A percentile compares a stretch with the other conserved stretches of the same genome.
Evolutionary conservation across 1,140 invertebrate genomes (phyloP).

Genomic region (Bombus huntii): DNA sequence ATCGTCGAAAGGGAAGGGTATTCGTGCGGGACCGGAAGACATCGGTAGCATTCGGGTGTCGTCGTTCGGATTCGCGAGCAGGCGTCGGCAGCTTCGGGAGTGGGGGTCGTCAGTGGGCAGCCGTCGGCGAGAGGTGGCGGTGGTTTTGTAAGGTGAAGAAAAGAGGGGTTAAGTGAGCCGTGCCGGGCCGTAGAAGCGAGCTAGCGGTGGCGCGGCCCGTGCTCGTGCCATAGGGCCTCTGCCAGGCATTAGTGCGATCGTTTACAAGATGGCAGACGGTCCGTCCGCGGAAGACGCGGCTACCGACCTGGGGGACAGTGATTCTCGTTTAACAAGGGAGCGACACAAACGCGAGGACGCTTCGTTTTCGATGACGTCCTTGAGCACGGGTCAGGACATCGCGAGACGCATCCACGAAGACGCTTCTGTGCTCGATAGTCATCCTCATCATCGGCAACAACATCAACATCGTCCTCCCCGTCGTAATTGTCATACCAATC

Average conservation of each 20-base stretch:
- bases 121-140: slow-evolving; percentile 65
- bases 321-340: slow-evolving; percentile 71
- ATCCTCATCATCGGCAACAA: slow-evolving; percentile 46
- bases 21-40: background rate
- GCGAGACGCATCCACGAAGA: slow-evolving; percentile 44
- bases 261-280: slow-evolving; percentile 80
- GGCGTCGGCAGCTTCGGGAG: slow-evolving; percentile 33
- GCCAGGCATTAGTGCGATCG: slow-evolving; percentile 69
- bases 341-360: slow-evolving; percentile 70
- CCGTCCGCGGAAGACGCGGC: slow-evolving; percentile 73
- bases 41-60: background rate
- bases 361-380: slow-evolving; percentile 42
- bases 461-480: slow-evolving; percentile 32
- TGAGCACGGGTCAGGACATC: slow-evolving; percentile 42
- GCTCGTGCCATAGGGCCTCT: slow-evolving; percentile 67
- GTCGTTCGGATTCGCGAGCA: slow-evolving; percentile 33
- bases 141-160: slow-evolving; percentile 56
- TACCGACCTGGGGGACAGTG: slow-evolving; percentile 57
- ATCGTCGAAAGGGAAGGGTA: background rate
- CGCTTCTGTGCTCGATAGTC: slow-evolving; percentile 21
- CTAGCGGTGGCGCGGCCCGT: slow-evolving; percentile 57
- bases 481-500: slow-evolving; percentile 33
- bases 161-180: slow-evolving; percentile 57
- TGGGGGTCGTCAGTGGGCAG: slow-evolving; percentile 51
- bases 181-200: slow-evolving; percentile 59